These are phyloP conservation scores for Bufo bufo DNA, from an alignment of 2,113 vertebrate genomes.

Conservation along the genomic window DNA sequence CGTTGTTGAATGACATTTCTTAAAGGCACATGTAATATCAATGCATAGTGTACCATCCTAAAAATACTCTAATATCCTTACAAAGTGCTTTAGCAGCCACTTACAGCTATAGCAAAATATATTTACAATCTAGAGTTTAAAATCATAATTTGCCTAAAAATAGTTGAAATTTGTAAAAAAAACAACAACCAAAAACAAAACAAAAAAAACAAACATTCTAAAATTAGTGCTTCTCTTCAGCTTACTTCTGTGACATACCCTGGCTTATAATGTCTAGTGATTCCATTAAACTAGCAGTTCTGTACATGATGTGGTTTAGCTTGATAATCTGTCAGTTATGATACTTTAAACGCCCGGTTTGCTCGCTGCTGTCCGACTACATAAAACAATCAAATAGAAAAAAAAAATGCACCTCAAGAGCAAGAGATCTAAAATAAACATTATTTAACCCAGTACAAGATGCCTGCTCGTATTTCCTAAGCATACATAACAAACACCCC, in stretches of 20 bases:
- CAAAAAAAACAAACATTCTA: constrained; percentile 79
- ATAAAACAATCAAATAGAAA: constrained; percentile 65
- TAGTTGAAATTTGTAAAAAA: constrained; percentile 63
- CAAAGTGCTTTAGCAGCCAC: constrained; percentile 89
- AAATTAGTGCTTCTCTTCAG: constrained; percentile 94
- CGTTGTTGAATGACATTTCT: constrained; percentile 75
- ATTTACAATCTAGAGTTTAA: constrained; percentile 91
- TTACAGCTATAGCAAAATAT: constrained; percentile 86
- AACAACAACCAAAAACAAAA: constrained; percentile 10
- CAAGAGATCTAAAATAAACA: constrained; percentile 23
- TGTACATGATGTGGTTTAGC: constrained; percentile 77
- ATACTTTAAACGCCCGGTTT: constrained; percentile 66
- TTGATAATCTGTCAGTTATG: constrained; percentile 68
- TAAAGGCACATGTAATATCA: constrained; percentile 83
- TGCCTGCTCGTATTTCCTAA: constrained; percentile 30
- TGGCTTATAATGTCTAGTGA: constrained; percentile 79
- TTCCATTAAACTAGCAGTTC: constrained; percentile 75
- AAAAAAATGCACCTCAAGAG: constrained; percentile 76
- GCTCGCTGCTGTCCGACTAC: constrained; percentile 65
- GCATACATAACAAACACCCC: background rate
- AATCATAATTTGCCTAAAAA: constrained; percentile 86
- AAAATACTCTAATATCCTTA: constrained; percentile 78
- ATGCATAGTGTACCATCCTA: constrained; percentile 91
- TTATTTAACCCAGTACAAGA: background rate
- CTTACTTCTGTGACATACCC: constrained; percentile 85